These are phyloP conservation scores for Gallinago media DNA, from an alignment of 2,113 vertebrate species.

Conservation along the genomic window DNA sequence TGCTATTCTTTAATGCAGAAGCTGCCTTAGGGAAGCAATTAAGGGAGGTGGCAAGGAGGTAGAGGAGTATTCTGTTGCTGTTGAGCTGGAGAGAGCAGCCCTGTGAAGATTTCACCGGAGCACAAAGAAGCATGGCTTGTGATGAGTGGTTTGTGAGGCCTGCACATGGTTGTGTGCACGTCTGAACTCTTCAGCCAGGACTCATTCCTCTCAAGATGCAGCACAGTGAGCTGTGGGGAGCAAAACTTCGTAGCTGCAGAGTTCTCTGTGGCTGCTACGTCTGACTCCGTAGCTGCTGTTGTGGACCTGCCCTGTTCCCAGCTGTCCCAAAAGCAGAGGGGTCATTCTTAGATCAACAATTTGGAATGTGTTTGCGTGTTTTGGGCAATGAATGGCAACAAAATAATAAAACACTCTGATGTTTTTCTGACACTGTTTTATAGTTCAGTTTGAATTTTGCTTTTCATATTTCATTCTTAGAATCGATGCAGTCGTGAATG, in stretches of 20 bases:
- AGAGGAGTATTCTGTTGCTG: background rate
- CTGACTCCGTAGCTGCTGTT: background rate
- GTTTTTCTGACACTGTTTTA: background rate
- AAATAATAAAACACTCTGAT: background rate
- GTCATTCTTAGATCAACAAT: background rate
- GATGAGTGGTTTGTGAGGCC: background rate
- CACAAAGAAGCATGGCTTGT: background rate
- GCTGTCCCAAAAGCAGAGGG: background rate
- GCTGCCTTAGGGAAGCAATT: background rate
- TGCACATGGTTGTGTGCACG: accelerated
- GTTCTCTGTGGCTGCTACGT: background rate
- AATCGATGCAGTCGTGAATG: background rate
- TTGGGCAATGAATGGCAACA: background rate
- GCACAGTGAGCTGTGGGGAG: background rate
- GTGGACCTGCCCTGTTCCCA: background rate
- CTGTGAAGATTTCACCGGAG: background rate
- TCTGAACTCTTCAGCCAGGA: background rate
- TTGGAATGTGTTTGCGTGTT: background rate
- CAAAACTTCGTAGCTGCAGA: background rate
- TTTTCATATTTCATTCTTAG: background rate
- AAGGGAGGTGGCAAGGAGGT: background rate
- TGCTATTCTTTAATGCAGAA: background rate
- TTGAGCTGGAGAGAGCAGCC: background rate
- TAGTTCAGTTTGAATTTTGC: background rate
- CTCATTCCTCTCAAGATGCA: background rate